Base-by-base conservation (phyloP, 1,140 invertebrate genomes). In the Ceratina calcarata region DNA sequence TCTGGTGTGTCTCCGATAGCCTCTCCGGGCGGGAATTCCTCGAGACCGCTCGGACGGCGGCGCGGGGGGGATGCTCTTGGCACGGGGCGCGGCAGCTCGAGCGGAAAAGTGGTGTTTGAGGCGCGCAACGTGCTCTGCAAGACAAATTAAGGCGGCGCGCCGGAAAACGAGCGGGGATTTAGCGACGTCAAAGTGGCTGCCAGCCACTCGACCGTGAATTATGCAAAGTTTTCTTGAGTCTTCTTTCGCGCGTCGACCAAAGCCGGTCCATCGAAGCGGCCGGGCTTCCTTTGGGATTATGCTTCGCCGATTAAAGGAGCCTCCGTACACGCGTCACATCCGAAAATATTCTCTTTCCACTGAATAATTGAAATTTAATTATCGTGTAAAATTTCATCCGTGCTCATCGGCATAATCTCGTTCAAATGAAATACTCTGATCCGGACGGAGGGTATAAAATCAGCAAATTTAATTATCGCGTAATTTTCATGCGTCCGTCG, bases 31-130 rank as follows among this genome's bases (percentile, higher is more conserved):
- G 24, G 27, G n/a, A 15, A 45, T 45, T 45, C 10, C 37, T 24
- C 1, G 16, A 6, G 71, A 12, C 58, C 27, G 32, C 6, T 27
- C 58, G 71, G 16, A n/a, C 71, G 65, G 55, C 16, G 76, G 18
- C 49, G 71, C 24, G 64, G 27, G 24, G 49, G 51, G 32, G 69
- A 67, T 64, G 57, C 62, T 78, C 81, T 78, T 82, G 85, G 82
- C 80, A 86, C 73, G 78, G 32, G 73, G 66, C 51, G 66, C 51
- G 60, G 49, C 74, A 61, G 79, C 58, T 80, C 73, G 86, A 78
- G 81, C 82, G 83, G 82, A 84, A 84, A 86, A 86, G 85, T 86
- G 85, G 81, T 77, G 77, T 77, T 86, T 80, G 71, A 76, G 79
- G 77, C 76, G 72, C 66, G 73, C 83, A 85, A 86, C 84, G 84